Evolutionary conservation across 92 coral and sea anemone genomes (phyloP), one percentile per base, ranked within the genome.

Genomic region (Virgularia gustaviana): DNA sequence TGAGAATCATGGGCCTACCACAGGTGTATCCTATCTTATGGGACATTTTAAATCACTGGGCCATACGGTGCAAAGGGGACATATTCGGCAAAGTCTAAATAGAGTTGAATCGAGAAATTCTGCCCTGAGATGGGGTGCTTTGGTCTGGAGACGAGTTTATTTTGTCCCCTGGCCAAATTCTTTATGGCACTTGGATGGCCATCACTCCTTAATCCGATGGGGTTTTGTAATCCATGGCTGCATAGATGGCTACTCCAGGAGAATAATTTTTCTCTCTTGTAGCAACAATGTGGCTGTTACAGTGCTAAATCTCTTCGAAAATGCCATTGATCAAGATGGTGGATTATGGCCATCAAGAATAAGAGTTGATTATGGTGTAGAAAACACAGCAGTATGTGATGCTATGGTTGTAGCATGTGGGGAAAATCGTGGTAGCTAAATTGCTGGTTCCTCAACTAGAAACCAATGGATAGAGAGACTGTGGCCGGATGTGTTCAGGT

Each of bases 1-100:
- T 35, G 83, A 85, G 55, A 73, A 74, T 31, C 88, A 83, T 79
- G 88, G 91, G 20, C 42, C 72, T 13, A 78, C 84, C 28, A 86
- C 85, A 34, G 88, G 92, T 39, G 80, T 75, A 51, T 81, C 86
- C 10, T 57, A 76, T 7, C 68, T 85, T 76, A 35, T 82, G 22
- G 85, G 85, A 19, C 75, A 80, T 34, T 78, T 77, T 66, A 47
- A 31, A 6, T 82, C 82, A 11, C 49, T 83, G 6, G 83, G 85
- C 43, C 44, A 75, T 22, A 79, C 24, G 24, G 13, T 57, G 31
- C 63, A 57, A 25, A 53, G 60, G 60, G 32, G 74, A 34, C 57
- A 65, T 52, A 49, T 77, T 36, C 19, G 74, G 34, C 65, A 11
- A 5, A 44, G 36, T 45, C 71, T 65, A 35, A 41, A 65, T 49